phyloP scores from a whole-genome alignment of 2,113 vertebrate genomes.

The Narcine bancroftii region DNA sequence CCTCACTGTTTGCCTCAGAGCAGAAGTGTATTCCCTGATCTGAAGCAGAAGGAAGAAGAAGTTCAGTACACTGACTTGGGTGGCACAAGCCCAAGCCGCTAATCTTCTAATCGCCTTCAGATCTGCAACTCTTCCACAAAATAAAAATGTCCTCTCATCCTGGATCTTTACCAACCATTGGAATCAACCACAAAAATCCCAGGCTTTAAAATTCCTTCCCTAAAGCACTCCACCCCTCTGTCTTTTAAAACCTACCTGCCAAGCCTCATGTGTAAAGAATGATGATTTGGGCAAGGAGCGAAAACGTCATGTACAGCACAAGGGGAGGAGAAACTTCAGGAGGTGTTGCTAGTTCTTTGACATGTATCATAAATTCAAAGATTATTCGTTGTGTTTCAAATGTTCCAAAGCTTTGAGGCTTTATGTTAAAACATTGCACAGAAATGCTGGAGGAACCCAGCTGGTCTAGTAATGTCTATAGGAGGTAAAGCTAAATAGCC shows the following conservation, averaged over 20 bases:
- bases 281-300: neutral
- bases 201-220: neutral
- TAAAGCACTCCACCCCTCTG: neutral
- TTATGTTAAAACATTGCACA: neutral
- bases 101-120: neutral
- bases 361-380: neutral
- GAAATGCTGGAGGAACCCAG: too few species aligned
- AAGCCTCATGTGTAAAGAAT: neutral
- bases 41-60: too few species aligned
- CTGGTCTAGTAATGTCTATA: too few species aligned
- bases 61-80: neutral
- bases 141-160: neutral
- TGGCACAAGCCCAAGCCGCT: too few species aligned
- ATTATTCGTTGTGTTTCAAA: neutral
- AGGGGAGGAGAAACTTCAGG: neutral
- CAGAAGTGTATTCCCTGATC: too few species aligned
- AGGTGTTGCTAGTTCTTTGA: neutral
- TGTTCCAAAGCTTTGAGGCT: neutral
- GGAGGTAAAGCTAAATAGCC: too few species aligned
- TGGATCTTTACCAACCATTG: neutral
- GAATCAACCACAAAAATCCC: neutral
- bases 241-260: neutral
- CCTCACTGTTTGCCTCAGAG: too few species aligned
- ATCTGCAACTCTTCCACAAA: neutral
- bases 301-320: neutral